Conservation (phyloP, 2,888 invertebrate genomes). For the Caenorhabditis macrosperma region DNA sequence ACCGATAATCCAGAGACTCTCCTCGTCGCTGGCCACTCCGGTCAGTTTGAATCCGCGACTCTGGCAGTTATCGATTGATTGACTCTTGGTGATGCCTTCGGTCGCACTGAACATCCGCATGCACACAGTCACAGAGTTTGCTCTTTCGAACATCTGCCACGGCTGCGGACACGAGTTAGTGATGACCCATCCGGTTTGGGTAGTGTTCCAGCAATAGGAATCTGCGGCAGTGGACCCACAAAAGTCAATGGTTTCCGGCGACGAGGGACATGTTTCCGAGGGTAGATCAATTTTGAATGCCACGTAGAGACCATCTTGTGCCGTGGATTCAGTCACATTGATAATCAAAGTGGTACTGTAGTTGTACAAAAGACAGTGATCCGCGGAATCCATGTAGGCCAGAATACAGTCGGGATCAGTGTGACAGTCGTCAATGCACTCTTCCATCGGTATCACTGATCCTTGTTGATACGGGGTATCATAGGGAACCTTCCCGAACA, state of each 20-base stretch:
- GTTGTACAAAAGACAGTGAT: background rate
- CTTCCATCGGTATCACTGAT: too few relatives aligned
- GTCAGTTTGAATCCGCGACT: background rate
- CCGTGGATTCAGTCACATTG: background rate
- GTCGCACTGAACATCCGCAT: background rate
- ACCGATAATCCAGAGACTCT: background rate
- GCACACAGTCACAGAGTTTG: background rate
- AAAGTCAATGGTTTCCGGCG: background rate
- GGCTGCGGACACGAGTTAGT: background rate
- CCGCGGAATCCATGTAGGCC: background rate
- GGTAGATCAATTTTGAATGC: constrained; percentile 7
- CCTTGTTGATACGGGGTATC: too few relatives aligned
- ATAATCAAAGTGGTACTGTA: background rate
- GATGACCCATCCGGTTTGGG: background rate
- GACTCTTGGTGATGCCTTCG: background rate
- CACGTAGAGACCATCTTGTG: background rate
- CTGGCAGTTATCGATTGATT: background rate
- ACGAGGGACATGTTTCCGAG: background rate
- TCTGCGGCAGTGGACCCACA: background rate
- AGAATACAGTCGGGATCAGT: background rate
- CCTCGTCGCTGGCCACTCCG: constrained; percentile 8
- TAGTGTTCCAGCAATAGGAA: background rate
- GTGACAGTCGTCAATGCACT: background rate
- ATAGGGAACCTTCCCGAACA: too few relatives aligned
- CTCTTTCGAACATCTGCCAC: constrained; percentile 5